A percentile compares a stretch with the other conserved stretches of the same genome.
These are phyloP conservation scores for Vespertilio murinus DNA, from an alignment of 2,797 vertebrate genomes.

Conservation along the genomic window DNA sequence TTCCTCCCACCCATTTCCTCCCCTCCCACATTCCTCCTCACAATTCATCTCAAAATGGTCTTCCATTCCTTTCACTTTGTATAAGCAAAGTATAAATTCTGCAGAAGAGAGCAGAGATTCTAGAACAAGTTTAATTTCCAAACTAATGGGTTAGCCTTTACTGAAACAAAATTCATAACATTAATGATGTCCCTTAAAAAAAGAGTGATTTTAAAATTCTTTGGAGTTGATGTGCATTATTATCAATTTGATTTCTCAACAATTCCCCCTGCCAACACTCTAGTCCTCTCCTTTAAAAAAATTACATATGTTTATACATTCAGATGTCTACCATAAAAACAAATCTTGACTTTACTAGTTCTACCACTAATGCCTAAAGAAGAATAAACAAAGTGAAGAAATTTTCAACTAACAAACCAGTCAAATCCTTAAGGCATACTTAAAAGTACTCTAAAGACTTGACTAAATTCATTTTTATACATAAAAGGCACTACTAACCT, in stretches of 20 bases:
- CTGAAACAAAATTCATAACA: background rate
- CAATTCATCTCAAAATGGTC: background rate
- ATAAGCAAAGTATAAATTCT: background rate
- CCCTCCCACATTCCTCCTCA: background rate
- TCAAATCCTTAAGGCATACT: background rate
- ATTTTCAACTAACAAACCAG: slow-evolving; percentile 19
- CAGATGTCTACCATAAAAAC: background rate
- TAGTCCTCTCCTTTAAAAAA: background rate
- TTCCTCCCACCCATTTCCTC: background rate
- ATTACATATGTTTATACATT: background rate
- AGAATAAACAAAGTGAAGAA: background rate
- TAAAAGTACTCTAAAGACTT: background rate
- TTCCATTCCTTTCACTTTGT: background rate
- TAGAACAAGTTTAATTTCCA: background rate
- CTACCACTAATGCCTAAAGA: background rate
- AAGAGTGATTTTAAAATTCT: background rate
- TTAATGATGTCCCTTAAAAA: background rate
- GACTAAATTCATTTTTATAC: background rate
- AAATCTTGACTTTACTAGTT: background rate
- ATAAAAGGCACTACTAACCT: background rate
- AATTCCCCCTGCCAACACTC: background rate
- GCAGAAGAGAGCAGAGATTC: background rate
- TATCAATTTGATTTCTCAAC: background rate
- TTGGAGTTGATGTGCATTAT: background rate
- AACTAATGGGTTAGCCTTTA: background rate